phyloP scores from a whole-genome alignment of 1,140 invertebrate species.

The Tetramorium parvispinum region DNA sequence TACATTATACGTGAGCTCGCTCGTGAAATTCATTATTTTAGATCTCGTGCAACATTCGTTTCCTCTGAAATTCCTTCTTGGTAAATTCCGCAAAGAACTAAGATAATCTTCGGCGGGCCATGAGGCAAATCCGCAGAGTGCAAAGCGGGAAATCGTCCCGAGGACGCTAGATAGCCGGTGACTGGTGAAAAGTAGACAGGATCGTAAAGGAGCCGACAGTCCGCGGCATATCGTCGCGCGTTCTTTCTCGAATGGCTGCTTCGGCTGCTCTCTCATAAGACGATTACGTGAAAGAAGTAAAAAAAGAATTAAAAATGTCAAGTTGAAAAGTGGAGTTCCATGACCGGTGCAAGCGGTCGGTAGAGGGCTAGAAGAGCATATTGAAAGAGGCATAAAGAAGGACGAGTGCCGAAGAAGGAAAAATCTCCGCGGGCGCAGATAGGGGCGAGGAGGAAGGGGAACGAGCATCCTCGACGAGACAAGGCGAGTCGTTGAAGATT shows the following conservation, averaged over 20 bases:
- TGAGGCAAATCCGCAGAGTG: slow-evolving; percentile 23
- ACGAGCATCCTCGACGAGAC: slow-evolving; percentile 56
- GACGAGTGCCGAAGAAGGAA: slow-evolving; percentile 47
- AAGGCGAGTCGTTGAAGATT: slow-evolving; percentile 58
- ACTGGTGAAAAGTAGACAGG: slow-evolving; percentile 22
- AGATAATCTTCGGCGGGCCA: not conserved
- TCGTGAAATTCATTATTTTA: not conserved
- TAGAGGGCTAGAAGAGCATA: slow-evolving; percentile 68
- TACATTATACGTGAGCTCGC: no score
- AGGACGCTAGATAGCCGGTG: not conserved
- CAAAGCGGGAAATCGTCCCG: slow-evolving; percentile 38
- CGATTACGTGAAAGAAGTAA: slow-evolving; percentile 74
- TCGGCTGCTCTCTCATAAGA: slow-evolving; percentile 67
- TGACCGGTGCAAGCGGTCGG: slow-evolving; percentile 48
- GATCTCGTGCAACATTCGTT: not conserved
- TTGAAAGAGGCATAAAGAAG: slow-evolving; percentile 75
- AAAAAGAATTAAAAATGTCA: slow-evolving; percentile 76
- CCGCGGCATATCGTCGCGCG: slow-evolving; percentile 18
- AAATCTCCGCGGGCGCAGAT: slow-evolving; percentile 42
- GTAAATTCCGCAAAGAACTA: not conserved
- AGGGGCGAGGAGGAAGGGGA: not conserved
- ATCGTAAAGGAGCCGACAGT: slow-evolving; percentile 7
- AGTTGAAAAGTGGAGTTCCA: slow-evolving; percentile 75
- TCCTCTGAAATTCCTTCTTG: not conserved
- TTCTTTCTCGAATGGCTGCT: slow-evolving; percentile 37